Conservation (phyloP, 2,797 vertebrate species). For the Delichon dasypus region DNA sequence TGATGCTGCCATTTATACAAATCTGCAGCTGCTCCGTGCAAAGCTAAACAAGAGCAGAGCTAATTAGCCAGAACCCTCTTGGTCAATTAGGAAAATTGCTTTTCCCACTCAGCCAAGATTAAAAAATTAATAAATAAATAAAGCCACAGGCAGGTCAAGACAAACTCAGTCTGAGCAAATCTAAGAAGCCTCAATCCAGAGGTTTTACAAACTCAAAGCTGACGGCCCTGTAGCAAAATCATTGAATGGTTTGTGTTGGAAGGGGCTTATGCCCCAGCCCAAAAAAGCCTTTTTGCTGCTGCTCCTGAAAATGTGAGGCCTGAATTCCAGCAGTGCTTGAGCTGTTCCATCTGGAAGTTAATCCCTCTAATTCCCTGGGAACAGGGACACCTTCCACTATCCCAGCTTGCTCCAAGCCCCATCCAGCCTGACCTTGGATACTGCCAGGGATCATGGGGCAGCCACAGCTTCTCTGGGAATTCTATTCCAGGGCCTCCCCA, state of each 20-base stretch:
- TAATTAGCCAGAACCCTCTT: not conserved
- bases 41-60: not conserved
- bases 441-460: not conserved
- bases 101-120: not conserved
- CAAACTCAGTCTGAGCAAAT: not conserved
- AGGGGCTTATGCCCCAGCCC: not conserved
- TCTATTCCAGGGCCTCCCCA: fast-evolving
- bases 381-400: not conserved
- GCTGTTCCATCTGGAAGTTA: not conserved
- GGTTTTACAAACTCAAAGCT: not conserved
- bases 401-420: fast-evolving
- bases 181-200: not conserved
- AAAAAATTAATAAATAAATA: not conserved
- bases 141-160: not conserved
- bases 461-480: not conserved
- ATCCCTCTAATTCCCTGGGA: not conserved
- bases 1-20: not conserved
- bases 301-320: not conserved
- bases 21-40: not conserved
- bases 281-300: not conserved
- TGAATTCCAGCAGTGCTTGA: not conserved
- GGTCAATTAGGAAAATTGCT: not conserved
- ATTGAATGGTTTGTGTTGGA: not conserved
- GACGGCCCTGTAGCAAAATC: fast-evolving
- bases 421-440: fast-evolving